Base-by-base conservation (phyloP, 2,797 vertebrate genomes). In the Bradypus variegatus region DNA sequence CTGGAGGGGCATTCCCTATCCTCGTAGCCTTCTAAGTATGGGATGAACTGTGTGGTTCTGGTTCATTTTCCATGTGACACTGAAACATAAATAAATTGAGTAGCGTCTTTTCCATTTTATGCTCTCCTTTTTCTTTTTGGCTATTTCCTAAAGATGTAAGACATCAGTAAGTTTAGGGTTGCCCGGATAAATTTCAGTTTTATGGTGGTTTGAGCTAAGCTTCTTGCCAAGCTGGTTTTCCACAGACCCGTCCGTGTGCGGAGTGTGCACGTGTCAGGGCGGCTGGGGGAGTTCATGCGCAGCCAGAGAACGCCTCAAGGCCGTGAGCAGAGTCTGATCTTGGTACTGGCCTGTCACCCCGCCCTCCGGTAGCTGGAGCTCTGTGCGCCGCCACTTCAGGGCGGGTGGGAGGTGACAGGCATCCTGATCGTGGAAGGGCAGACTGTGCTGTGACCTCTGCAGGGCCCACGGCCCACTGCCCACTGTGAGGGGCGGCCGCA, bases 391-490 rank as follows among this genome's bases (percentile, higher is more conserved):
- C 8, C 23, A 31, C 38, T 12, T 13, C 2, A 65, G 8, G 67
- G 65, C 3, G 5, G 72, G 1, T 29, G 25, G 7, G 65, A 33
- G 8, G 6, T 16, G 0, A 1, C 27, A 9, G 36, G 48, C 1
- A 33, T 29, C 64, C 27, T 13, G 16, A 6, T 8, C 5, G 4
- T 12, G 8, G 60, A 31, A 50, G 36, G 33, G 2, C 75, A 81
- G 31, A 11, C 33, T 0, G 4, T 8, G 1, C 27, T 25, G 25
- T 53, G 67, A 23, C 58, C 58, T 58, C 58, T 50, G 50, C 58
- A 8, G 58, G 58, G 19, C 21, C 58, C n/a, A n/a, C n/a, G n/a
- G n/a, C n/a, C n/a, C n/a, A n/a, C n/a, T n/a, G n/a, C n/a, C 53
- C 53, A 19, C 53, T 9, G 50, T 10, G 11, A 50, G 50, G 50